Percentiles rank a stretch among this genome's conserved stretches.
Evolutionary conservation across 2,113 vertebrate genomes (phyloP).

Genomic region (Sinosuthora webbiana): DNA sequence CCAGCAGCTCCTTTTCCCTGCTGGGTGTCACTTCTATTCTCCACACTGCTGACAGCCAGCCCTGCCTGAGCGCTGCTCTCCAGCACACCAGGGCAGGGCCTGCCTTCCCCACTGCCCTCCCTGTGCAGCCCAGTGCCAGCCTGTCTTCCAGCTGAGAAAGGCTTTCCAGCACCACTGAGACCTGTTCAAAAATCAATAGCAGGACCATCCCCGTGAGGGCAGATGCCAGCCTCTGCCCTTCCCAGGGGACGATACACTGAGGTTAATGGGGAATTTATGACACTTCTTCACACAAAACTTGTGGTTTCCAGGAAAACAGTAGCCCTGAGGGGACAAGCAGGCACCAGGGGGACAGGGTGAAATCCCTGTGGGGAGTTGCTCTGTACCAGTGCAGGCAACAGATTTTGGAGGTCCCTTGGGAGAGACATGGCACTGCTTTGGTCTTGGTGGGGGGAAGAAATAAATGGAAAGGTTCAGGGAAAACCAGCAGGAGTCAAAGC

Average conservation of each 20-base stretch:
- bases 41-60: conserved; percentile 58
- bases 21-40: conserved; percentile 68
- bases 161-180: not conserved
- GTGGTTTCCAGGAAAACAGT: not conserved
- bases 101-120: not conserved
- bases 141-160: not conserved
- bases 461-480: not conserved
- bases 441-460: not conserved
- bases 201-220: not conserved
- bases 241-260: not conserved
- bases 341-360: not conserved
- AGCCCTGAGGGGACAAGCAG: not conserved
- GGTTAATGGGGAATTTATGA: not conserved
- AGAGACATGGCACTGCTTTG: not conserved
- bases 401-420: not conserved
- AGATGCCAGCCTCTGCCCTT: not conserved
- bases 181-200: not conserved
- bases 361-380: rapidly evolving
- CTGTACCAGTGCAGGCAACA: rapidly evolving
- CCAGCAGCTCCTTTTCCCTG: not conserved
- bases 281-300: too few relatives aligned
- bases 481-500: not conserved
- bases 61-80: not conserved
- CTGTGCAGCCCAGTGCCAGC: not conserved
- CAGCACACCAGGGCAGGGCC: not conserved